phyloP scores from a whole-genome alignment of 1,140 invertebrate genomes.

The Ladona fulva region DNA sequence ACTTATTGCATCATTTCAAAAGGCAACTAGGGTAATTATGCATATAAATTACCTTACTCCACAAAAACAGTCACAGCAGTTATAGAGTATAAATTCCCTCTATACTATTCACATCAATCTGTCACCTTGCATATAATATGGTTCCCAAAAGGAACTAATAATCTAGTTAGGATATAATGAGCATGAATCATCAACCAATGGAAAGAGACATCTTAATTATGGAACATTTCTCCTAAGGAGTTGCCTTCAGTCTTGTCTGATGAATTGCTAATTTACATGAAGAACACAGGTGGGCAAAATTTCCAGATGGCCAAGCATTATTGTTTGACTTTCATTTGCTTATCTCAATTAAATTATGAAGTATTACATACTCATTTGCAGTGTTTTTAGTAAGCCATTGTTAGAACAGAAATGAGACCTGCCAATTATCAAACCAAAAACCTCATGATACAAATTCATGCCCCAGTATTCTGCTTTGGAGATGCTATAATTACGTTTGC shows the following conservation, averaged over 20 bases:
- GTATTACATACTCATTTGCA: background rate
- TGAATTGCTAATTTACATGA: conserved; percentile 14
- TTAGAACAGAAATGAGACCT: background rate
- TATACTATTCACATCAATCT: background rate
- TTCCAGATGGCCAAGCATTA: conserved; percentile 12
- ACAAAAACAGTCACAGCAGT: conserved; percentile 11
- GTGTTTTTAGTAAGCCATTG: background rate
- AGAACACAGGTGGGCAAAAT: conserved; percentile 15
- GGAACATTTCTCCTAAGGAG: background rate
- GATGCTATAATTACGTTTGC: background rate
- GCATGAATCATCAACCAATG: background rate
- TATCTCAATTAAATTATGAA: background rate
- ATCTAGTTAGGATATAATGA: background rate
- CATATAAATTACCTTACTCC: conserved; percentile 12
- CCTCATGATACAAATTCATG: background rate
- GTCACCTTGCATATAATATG: background rate
- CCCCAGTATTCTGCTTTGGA: background rate
- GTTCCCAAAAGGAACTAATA: background rate
- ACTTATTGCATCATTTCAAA: conserved; percentile 12
- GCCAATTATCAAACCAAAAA: background rate
- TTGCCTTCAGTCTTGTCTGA: conserved; percentile 15
- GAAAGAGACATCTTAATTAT: background rate
- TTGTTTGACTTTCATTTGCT: background rate
- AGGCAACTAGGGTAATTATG: conserved; percentile 18
- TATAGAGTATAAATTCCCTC: conserved; percentile 10